These are phyloP conservation scores for Carpatolechia fugitivella DNA, from an alignment of 2,888 invertebrate species.

Conservation along the genomic window DNA sequence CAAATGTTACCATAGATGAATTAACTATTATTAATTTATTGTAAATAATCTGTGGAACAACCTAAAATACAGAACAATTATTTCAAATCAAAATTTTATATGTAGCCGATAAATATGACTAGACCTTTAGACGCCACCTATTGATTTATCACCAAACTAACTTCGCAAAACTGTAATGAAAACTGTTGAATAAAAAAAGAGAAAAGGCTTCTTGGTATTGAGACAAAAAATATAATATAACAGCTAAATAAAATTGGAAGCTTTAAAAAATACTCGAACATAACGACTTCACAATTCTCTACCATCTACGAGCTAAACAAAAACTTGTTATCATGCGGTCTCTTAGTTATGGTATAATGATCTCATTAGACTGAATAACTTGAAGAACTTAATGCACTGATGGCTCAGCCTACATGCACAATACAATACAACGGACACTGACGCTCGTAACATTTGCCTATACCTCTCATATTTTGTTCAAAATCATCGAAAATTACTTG, in stretches of 20 bases:
- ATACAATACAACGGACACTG: slow-evolving; percentile 53
- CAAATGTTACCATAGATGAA: too few relatives aligned
- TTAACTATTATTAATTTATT: too few relatives aligned
- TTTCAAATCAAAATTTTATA: too few relatives aligned
- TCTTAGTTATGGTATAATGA: slow-evolving; percentile 21
- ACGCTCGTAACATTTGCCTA: slow-evolving; percentile 39
- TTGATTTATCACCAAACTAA: too few relatives aligned
- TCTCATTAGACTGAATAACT: slow-evolving; percentile 25
- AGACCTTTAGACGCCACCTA: too few relatives aligned
- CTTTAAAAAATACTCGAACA: background rate
- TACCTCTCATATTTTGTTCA: slow-evolving; percentile 45
- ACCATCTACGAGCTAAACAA: slow-evolving; percentile 42
- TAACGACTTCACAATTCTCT: slow-evolving; percentile 17
- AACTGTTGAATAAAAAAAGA: too few relatives aligned
- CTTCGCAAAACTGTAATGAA: too few relatives aligned
- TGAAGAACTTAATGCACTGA: slow-evolving; percentile 48
- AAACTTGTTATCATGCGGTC: slow-evolving; percentile 44
- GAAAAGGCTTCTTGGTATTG: too few relatives aligned
- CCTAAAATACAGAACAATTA: too few relatives aligned
- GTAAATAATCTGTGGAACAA: too few relatives aligned
- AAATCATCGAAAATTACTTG: slow-evolving; percentile 47
- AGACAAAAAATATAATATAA: too few relatives aligned
- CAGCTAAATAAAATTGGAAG: background rate
- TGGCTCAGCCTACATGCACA: slow-evolving; percentile 69
- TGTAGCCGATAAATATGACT: too few relatives aligned